Evolutionary conservation across 2,113 vertebrate species (phyloP).

Genomic region (Clinocottus analis): DNA sequence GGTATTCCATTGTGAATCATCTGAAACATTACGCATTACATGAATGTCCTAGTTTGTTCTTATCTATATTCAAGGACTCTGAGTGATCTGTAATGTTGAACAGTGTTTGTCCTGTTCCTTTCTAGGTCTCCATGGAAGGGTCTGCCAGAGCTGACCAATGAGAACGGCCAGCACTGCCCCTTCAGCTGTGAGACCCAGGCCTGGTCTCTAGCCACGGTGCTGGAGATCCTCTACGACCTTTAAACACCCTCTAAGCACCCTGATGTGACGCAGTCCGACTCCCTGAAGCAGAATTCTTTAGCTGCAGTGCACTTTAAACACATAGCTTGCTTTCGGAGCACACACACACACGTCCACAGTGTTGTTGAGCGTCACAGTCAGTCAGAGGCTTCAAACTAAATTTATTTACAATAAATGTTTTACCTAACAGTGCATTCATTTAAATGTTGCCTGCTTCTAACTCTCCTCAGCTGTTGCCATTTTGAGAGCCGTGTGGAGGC

Average conservation of each 20-base stretch:
- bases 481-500: too few relatives aligned
- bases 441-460: background rate
- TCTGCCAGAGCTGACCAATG: slow-evolving; percentile 96
- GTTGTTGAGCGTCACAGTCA: background rate
- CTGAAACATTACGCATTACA: background rate
- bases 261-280: background rate
- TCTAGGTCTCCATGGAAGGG: slow-evolving; percentile 96
- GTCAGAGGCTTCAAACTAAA: background rate
- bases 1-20: background rate
- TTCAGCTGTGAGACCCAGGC: slow-evolving; percentile 99
- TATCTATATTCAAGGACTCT: background rate
- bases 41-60: background rate
- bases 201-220: slow-evolving; percentile 90
- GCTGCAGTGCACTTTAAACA: background rate
- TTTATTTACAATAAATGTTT: background rate
- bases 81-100: background rate
- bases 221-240: slow-evolving; percentile 87
- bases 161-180: slow-evolving; percentile 92
- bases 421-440: background rate
- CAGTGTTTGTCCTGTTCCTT: background rate
- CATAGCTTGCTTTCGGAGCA: background rate
- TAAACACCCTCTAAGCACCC: slow-evolving; percentile 33
- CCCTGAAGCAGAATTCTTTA: background rate
- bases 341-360: too few relatives aligned
- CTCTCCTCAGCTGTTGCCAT: too few relatives aligned